Percentiles rank a stretch among this genome's conserved stretches.
These are phyloP conservation scores for Sebastes minor DNA, from an alignment of 2,797 vertebrate species.

Conservation along the genomic window DNA sequence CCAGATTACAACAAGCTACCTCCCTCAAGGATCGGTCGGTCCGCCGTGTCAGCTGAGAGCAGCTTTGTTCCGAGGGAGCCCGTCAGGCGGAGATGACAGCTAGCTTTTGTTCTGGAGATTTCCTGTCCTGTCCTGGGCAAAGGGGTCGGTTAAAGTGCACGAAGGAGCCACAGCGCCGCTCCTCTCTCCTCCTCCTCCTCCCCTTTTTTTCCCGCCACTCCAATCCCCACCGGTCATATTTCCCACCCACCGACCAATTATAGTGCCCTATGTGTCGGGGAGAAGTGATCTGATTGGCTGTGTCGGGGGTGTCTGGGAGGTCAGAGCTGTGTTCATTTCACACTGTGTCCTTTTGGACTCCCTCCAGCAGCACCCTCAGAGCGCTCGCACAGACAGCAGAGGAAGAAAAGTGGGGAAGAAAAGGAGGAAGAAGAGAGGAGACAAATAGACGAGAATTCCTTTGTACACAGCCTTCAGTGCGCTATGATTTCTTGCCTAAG, in stretches of 20 bases:
- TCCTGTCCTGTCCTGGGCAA: slow-evolving; percentile 62
- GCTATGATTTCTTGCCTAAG: slow-evolving; percentile 39
- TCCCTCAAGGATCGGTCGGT: slow-evolving; percentile 42
- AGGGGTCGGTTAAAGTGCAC: slow-evolving; percentile 68
- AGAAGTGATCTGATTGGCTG: slow-evolving; percentile 66
- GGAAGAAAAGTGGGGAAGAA: slow-evolving; percentile 25
- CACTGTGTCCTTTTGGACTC: slow-evolving; percentile 69
- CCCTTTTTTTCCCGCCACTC: slow-evolving; percentile 66
- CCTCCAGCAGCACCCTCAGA: slow-evolving; percentile 54
- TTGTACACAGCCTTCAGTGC: slow-evolving; percentile 25
- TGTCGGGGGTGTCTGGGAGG: slow-evolving; percentile 64
- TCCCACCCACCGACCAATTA: slow-evolving; percentile 62
- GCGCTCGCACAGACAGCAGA: slow-evolving; percentile 13
- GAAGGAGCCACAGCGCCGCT: slow-evolving; percentile 33
- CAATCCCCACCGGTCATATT: slow-evolving; percentile 41
- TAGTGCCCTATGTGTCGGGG: slow-evolving; percentile 15
- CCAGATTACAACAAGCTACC: slow-evolving; percentile 53
- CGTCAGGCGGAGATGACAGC: slow-evolving; percentile 61
- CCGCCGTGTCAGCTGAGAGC: slow-evolving; percentile 56
- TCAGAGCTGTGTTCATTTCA: slow-evolving; percentile 70
- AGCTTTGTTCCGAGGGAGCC: slow-evolving; percentile 43
- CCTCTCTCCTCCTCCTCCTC: not conserved
- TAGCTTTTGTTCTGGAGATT: slow-evolving; percentile 72
- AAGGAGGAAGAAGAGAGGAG: slow-evolving; percentile 1
- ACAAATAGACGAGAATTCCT: slow-evolving; percentile 16